A percentile compares a stretch with the other conserved stretches of the same genome.
Evolutionary conservation across 2,888 invertebrate genomes (phyloP).

Genomic region (Amphipyra berbera): DNA sequence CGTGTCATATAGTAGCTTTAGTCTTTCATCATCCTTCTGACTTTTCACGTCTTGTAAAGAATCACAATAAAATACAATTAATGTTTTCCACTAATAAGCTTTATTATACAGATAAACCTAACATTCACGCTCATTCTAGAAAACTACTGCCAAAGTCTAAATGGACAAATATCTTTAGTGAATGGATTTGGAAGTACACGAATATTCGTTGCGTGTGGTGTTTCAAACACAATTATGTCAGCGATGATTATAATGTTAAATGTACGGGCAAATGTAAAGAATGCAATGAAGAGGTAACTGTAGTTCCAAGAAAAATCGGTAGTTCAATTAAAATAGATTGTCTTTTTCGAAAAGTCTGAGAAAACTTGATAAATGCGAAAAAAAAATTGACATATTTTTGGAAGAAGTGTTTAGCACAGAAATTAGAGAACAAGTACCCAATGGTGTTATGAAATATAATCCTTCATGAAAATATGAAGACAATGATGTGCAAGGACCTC

Average conservation of each 20-base stretch:
- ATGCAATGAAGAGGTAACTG: constrained; percentile 4
- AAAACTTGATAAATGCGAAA: background rate
- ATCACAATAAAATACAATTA: too few relatives aligned
- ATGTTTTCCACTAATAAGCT: too few relatives aligned
- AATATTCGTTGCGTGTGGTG: constrained; percentile 19
- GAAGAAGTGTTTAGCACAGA: constrained; percentile 6
- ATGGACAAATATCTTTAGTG: background rate
- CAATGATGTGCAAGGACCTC: constrained; percentile 4
- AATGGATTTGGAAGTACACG: constrained; percentile 23
- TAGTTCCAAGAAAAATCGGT: background rate
- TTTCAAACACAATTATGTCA: constrained; percentile 20
- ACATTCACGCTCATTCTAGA: too few relatives aligned
- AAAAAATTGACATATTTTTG: constrained; percentile 6
- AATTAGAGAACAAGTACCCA: constrained; percentile 15
- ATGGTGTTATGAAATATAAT: constrained; percentile 12
- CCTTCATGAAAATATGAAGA: too few relatives aligned
- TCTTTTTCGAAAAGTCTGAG: background rate
- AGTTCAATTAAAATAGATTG: background rate
- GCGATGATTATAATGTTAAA: constrained; percentile 22
- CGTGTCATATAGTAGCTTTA: too few relatives aligned
- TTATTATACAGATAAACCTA: too few relatives aligned
- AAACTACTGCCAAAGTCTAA: too few relatives aligned
- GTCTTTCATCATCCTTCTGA: too few relatives aligned
- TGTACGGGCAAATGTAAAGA: constrained; percentile 20
- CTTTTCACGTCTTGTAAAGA: too few relatives aligned